These are phyloP conservation scores for Yponomeuta malinellus DNA, from an alignment of 2,888 invertebrate species.

Conservation along the genomic window DNA sequence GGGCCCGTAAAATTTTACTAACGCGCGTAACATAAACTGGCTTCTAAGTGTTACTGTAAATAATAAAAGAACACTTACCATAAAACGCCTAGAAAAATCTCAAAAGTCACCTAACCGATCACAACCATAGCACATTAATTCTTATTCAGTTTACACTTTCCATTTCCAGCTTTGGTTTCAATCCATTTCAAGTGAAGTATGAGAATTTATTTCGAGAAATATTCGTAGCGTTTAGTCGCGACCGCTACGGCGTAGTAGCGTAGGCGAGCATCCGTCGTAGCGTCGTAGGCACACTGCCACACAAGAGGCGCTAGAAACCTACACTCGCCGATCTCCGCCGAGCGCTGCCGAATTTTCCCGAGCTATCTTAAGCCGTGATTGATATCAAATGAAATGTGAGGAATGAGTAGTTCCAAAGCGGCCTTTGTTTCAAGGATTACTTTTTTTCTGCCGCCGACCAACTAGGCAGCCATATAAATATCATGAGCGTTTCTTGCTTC, in stretches of 20 bases:
- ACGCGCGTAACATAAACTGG: not conserved
- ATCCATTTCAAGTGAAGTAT: conserved; percentile 11
- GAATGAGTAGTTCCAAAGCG: conserved; percentile 65
- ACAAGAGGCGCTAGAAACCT: conserved; percentile 41
- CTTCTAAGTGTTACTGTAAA: not conserved
- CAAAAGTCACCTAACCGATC: conserved; percentile 20
- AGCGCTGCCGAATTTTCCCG: conserved; percentile 48
- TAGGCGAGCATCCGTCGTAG: conserved; percentile 57
- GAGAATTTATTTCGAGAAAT: conserved; percentile 10
- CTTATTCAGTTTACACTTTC: conserved; percentile 12
- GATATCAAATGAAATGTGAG: conserved; percentile 75
- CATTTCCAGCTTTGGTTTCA: not conserved
- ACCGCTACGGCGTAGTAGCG: conserved; percentile 42
- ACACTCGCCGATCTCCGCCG: conserved; percentile 48
- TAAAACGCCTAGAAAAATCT: conserved; percentile 23
- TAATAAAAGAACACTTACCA: conserved; percentile 21
- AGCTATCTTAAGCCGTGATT: conserved; percentile 67
- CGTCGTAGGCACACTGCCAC: conserved; percentile 56
- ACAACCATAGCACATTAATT: conserved; percentile 20
- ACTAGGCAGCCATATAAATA: not conserved
- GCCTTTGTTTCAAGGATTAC: conserved; percentile 69
- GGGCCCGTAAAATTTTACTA: not conserved
- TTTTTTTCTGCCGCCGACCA: conserved; percentile 37
- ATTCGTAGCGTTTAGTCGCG: conserved; percentile 40
- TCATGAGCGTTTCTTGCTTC: not conserved